phyloP scores from a whole-genome alignment of 2,888 invertebrate species.

The Hirudinaria manillensis region DNA sequence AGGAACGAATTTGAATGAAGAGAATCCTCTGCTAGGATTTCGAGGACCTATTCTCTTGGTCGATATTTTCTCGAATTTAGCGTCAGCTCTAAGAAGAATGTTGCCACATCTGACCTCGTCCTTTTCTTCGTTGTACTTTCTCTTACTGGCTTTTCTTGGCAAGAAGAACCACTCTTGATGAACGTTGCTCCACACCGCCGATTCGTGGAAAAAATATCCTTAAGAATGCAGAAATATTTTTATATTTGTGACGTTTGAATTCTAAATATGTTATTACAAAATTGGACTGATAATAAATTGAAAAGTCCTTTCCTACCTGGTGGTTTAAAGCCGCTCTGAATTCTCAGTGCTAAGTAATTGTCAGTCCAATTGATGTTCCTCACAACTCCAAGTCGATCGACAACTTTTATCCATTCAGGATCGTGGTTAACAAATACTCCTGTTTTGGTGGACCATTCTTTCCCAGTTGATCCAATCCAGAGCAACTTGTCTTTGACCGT shows the following conservation, averaged over 20 bases:
- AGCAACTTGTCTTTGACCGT: constrained; percentile 79
- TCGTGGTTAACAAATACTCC: neutral
- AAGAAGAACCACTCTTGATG: neutral
- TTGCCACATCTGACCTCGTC: neutral
- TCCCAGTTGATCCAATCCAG: constrained; percentile 80
- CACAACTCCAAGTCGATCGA: neutral
- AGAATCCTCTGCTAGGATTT: neutral
- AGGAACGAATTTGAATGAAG: constrained; percentile 2
- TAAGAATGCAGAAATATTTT: no score
- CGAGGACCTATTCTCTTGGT: neutral
- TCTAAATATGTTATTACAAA: no score
- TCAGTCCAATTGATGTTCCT: neutral
- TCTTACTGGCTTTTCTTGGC: neutral
- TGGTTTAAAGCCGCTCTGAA: no score
- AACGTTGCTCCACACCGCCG: neutral
- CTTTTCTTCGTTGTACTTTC: neutral
- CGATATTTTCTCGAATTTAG: neutral
- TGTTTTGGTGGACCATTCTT: constrained; percentile 69
- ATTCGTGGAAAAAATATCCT: neutral
- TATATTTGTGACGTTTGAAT: no score
- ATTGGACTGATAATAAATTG: no score
- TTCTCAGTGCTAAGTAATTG: no score
- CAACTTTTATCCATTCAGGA: constrained; percentile 4
- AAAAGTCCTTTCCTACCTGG: no score
- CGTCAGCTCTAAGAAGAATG: neutral